Base-by-base conservation (phyloP, 2,797 vertebrate genomes). In the Carduelis carduelis region DNA sequence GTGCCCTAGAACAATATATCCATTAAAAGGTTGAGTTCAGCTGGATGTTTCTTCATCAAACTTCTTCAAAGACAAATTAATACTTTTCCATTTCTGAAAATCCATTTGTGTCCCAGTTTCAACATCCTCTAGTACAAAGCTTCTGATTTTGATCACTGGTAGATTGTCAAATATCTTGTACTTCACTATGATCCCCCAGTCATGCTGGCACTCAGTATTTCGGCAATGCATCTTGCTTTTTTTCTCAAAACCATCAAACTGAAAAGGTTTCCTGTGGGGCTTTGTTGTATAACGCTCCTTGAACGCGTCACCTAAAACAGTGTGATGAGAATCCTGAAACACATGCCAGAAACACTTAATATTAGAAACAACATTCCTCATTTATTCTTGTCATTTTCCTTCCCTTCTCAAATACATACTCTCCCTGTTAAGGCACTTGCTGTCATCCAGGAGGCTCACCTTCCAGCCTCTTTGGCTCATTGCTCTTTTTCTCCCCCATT, bases 121-220 rank as follows among this genome's bases (percentile, higher is more conserved):
- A 68, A 84, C 8, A 2, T 98, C 90, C 56, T 98, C 84, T 23
- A 98, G 93, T 18, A 98, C 97, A 88, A 98, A 98, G 87, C 98
- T 98, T 53, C 97, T 96, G 5, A 98, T 98, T 97, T 98, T 98
- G 87, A 98, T 96, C 30, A 98, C 68, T 21, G 98, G 98, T 70
- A 98, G 96, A 26, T 98, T 63, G 72, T 97, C 94, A 55, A 98
- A 97, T 37, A 21, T 80, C 70, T 79, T 97, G 78, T 98, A 98
- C 61, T 83, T 98, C 83, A 97, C 96, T 19, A 46, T 75, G 52
- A 98, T 97, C 28, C 98, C 98, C 98, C 98, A 98, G 61, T 98
- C 98, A 2, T 97, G 80, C 26, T 91, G 60, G 63, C 98, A 98
- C 2, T 83, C 30, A 30, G 52, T 16, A 34, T 89, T 91, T 37